Conservation (phyloP, 2,797 vertebrate genomes). For the Xenentodon cancila region DNA sequence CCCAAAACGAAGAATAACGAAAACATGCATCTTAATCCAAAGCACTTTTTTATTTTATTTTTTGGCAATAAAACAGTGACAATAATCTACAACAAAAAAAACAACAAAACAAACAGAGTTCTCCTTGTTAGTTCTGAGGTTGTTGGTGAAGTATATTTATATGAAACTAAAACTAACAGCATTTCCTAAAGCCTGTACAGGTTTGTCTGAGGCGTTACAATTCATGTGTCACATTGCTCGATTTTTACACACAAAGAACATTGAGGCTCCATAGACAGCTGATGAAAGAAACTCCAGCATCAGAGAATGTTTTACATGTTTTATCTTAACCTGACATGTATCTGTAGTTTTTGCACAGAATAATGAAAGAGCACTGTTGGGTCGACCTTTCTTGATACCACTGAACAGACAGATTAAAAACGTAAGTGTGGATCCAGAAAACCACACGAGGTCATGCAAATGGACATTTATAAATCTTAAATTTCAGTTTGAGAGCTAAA, state of each 20-base stretch:
- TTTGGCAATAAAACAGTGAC: constrained; percentile 50
- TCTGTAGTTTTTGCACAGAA: constrained; percentile 38
- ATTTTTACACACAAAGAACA: constrained; percentile 28
- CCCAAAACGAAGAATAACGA: constrained; percentile 1
- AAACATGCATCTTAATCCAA: constrained; percentile 52
- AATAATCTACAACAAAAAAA: constrained; percentile 61
- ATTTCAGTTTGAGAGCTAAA: too few species aligned
- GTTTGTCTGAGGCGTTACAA: constrained; percentile 52
- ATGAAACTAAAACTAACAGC: constrained; percentile 25
- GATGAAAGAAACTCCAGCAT: constrained; percentile 49
- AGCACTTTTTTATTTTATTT: constrained; percentile 56
- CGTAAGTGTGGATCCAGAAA: constrained; percentile 17
- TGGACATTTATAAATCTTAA: constrained; percentile 22
- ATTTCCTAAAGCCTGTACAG: constrained; percentile 24
- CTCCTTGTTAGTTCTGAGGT: constrained; percentile 13
- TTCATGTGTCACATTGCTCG: constrained; percentile 47
- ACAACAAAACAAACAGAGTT: constrained; percentile 8
- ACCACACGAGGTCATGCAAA: constrained; percentile 33
- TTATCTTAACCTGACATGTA: constrained; percentile 20
- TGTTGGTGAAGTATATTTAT: constrained; percentile 28
- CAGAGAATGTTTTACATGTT: constrained; percentile 28
- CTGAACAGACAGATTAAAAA: constrained; percentile 6
- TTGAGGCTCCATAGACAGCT: constrained; percentile 31
- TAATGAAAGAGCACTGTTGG: constrained; percentile 26
- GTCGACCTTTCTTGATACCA: constrained; percentile 30